Evolutionary conservation across 1,140 invertebrate species (phyloP), one percentile per base, ranked within the genome.

Genomic region (Neomicropteryx cornuta): DNA sequence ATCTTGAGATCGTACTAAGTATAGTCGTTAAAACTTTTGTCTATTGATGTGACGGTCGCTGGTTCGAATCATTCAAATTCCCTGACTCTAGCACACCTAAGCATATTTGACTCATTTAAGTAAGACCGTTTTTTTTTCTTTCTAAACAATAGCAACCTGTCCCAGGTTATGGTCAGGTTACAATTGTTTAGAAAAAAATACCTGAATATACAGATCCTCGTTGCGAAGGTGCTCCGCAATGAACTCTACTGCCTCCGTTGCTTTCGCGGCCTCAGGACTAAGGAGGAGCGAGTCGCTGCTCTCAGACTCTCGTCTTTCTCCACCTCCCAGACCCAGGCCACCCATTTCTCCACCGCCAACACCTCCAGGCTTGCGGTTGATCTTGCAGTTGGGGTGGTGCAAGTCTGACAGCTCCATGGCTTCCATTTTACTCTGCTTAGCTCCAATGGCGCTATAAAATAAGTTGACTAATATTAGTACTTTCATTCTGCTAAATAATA

Each of bases 141-240:
- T n/a, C n/a, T n/a, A n/a, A n/a, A n/a, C n/a, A n/a, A n/a, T n/a
- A n/a, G n/a, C n/a, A n/a, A n/a, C n/a, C n/a, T n/a, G n/a, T n/a
- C n/a, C n/a, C n/a, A n/a, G n/a, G n/a, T n/a, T n/a, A n/a, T n/a
- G n/a, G n/a, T n/a, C n/a, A n/a, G n/a, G n/a, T n/a, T n/a, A n/a
- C n/a, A n/a, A n/a, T n/a, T n/a, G n/a, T n/a, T n/a, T n/a, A n/a
- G n/a, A n/a, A n/a, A n/a, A n/a, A 42, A 56, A 61, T 62, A 94
- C 92, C 78, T 97, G 93, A 63, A 96, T 95, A 52, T 96, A 94
- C 52, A 93, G 81, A 71, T 96, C 91, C 67, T 95, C 92, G 58
- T 93, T 93, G 47, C 92, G 80, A 40, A 98, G 74, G 74, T 98
- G 93, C 63, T 97, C 93, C 17, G 94, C 94, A 44, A 98, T 97